phyloP scores from a whole-genome alignment of 2,113 vertebrate genomes.

The Pitta sordida region DNA sequence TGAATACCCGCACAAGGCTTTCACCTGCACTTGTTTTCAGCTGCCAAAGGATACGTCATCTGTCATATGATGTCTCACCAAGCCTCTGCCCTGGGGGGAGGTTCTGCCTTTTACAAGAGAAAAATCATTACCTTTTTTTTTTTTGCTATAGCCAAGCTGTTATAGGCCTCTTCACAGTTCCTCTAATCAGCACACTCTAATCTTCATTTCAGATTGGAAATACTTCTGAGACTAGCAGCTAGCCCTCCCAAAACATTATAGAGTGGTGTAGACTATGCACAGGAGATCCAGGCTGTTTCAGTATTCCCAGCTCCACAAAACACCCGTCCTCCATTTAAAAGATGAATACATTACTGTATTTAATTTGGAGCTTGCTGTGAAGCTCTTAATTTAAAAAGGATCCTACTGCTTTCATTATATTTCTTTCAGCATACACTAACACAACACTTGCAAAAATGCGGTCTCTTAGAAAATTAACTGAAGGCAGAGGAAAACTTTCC shows the following conservation, averaged over 20 bases:
- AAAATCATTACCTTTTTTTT: background rate
- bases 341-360: background rate
- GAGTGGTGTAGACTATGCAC: background rate
- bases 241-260: background rate
- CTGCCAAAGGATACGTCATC: background rate
- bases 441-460: background rate
- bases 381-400: background rate
- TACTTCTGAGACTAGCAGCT: background rate
- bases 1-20: accelerated
- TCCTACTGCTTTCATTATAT: background rate
- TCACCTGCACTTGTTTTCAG: background rate
- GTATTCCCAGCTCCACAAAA: background rate
- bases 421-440: background rate
- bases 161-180: background rate
- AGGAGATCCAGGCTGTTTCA: background rate
- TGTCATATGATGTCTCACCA: background rate
- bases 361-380: background rate
- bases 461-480: background rate
- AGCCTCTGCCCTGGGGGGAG: background rate
- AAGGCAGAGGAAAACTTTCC: background rate
- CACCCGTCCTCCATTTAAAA: background rate
- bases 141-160: background rate
- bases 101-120: background rate
- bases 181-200: background rate
- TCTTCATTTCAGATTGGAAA: background rate